Evolutionary conservation across 1,140 invertebrate species (phyloP).

Genomic region (Phortica variegata): DNA sequence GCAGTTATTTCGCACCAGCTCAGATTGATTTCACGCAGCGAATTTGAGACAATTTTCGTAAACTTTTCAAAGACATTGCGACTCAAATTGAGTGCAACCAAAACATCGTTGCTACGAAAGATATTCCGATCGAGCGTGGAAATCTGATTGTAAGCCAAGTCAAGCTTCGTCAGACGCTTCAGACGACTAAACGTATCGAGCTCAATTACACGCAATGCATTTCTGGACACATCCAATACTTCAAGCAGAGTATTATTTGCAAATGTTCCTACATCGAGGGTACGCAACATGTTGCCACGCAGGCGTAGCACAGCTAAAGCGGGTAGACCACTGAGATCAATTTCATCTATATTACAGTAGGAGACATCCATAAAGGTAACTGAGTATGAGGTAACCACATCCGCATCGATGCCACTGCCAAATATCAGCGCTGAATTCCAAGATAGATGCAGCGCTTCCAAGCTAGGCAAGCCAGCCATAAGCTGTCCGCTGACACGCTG

Average conservation of each 20-base stretch:
- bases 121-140: conserved; percentile 60
- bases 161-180: conserved; percentile 61
- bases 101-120: conserved; percentile 60
- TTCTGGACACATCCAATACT: conserved; percentile 66
- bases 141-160: conserved; percentile 70
- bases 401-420: conserved; percentile 48
- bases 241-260: conserved; percentile 63
- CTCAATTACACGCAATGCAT: conserved; percentile 62
- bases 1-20: conserved; percentile 64
- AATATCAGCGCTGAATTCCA: conserved; percentile 60
- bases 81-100: conserved; percentile 64
- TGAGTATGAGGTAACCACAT: conserved; percentile 59
- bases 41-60: conserved; percentile 61
- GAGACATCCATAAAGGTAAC: conserved; percentile 65
- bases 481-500: conserved; percentile 57
- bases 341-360: conserved; percentile 65
- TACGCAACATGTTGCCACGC: conserved; percentile 63
- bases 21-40: conserved; percentile 61
- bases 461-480: conserved; percentile 58
- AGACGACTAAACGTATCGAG: conserved; percentile 61
- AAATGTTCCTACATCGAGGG: conserved; percentile 62
- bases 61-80: conserved; percentile 66
- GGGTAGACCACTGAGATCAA: conserved; percentile 64
- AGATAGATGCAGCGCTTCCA: conserved; percentile 60
- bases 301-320: conserved; percentile 61